phyloP scores from a whole-genome alignment of 1,140 invertebrate species.

The Drosophila ananassae region DNA sequence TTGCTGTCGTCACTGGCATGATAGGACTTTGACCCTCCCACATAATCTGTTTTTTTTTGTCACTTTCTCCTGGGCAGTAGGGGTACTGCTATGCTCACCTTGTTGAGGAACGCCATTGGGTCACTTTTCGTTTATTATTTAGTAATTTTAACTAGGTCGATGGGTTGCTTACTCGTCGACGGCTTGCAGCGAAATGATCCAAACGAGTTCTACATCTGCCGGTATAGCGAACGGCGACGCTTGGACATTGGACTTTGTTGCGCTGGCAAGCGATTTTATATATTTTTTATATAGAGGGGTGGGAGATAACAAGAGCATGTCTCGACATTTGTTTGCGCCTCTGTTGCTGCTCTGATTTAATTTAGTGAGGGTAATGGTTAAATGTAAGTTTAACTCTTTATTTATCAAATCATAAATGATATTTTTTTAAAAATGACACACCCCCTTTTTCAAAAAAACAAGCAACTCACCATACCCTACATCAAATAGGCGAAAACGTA shows the following conservation, averaged over 20 bases:
- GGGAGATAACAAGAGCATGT: constrained; percentile 19
- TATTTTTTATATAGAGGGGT: constrained; percentile 2
- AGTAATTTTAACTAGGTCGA: constrained; percentile 48
- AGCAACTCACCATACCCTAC: constrained; percentile 13
- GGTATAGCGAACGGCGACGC: constrained; percentile 24
- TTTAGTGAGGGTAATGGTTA: not conserved
- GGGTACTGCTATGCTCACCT: constrained; percentile 55
- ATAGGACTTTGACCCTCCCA: constrained; percentile 32
- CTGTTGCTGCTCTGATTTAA: not conserved
- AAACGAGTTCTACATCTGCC: constrained; percentile 48
- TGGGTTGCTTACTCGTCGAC: constrained; percentile 43
- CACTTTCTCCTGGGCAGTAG: constrained; percentile 18
- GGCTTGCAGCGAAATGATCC: constrained; percentile 54
- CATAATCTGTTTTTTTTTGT: constrained; percentile 6
- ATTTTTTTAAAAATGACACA: constrained; percentile 12
- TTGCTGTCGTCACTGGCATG: constrained; percentile 40
- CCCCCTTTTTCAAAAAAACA: constrained; percentile 18
- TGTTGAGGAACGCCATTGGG: constrained; percentile 77
- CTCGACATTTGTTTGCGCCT: constrained; percentile 17
- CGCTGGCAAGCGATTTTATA: constrained; percentile 26
- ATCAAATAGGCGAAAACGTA: constrained; percentile 16
- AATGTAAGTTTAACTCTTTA: not conserved
- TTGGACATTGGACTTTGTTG: constrained; percentile 62
- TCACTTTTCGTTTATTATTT: constrained; percentile 24
- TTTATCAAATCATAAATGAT: not conserved